Percentiles rank a stretch among this genome's conserved stretches.
These are phyloP conservation scores for Balaeniceps rex DNA, from an alignment of 2,113 vertebrate species.

Conservation along the genomic window DNA sequence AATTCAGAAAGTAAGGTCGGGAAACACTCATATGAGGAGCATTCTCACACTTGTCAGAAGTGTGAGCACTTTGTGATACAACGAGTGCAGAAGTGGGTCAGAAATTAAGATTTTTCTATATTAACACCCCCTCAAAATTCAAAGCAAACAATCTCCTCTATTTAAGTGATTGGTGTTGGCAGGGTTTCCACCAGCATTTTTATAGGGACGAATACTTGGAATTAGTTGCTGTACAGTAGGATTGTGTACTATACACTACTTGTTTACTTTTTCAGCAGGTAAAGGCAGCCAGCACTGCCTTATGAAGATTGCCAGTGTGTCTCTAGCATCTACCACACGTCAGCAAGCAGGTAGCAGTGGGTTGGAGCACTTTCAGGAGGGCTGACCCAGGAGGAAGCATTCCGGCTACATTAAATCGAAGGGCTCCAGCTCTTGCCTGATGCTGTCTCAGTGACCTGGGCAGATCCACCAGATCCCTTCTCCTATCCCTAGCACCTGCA, in stretches of 20 bases:
- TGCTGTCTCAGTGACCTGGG: neutral
- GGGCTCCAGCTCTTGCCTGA: neutral
- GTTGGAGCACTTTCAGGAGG: neutral
- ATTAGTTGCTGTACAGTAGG: neutral
- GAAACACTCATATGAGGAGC: neutral
- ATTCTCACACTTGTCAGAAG: neutral
- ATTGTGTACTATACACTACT: neutral
- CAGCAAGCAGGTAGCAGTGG: neutral
- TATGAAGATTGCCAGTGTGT: neutral
- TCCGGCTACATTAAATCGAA: neutral
- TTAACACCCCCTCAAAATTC: neutral
- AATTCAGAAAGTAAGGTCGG: neutral
- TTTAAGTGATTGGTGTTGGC: neutral
- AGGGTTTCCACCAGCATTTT: neutral
- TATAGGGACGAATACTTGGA: neutral
- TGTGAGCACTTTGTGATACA: neutral
- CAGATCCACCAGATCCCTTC: neutral
- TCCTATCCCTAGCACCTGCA: neutral
- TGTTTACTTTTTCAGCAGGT: neutral
- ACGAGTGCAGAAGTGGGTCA: neutral
- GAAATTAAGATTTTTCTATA: neutral
- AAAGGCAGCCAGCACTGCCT: neutral
- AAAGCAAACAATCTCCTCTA: neutral
- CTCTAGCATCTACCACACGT: neutral
- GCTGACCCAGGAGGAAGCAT: neutral